phyloP scores from a whole-genome alignment of 2,113 vertebrate species.

The Clarias magur region DNA sequence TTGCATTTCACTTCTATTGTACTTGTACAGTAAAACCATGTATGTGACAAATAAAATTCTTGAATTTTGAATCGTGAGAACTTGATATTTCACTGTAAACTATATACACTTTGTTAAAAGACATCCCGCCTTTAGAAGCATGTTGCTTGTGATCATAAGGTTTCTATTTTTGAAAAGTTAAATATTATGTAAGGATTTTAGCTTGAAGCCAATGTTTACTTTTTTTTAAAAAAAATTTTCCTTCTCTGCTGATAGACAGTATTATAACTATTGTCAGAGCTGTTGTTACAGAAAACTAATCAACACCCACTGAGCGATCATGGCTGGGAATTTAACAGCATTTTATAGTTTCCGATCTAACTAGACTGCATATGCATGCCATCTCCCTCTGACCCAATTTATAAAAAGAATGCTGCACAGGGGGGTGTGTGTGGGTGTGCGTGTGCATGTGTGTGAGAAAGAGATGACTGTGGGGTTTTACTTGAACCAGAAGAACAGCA shows the following conservation, averaged over 20 bases:
- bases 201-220: background rate
- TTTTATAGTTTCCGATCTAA: background rate
- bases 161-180: background rate
- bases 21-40: too few species aligned
- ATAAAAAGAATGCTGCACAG: background rate
- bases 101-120: background rate
- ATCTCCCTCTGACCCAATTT: background rate
- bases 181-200: background rate
- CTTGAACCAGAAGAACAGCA: background rate
- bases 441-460: background rate
- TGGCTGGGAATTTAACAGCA: background rate
- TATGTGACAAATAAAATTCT: too few species aligned
- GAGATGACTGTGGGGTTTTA: background rate
- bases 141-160: background rate
- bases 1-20: too few species aligned
- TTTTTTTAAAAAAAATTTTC: background rate
- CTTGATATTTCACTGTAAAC: background rate
- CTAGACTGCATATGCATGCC: background rate
- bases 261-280: background rate
- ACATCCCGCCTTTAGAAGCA: background rate
- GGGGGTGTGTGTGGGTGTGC: background rate
- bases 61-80: too few species aligned
- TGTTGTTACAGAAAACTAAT: background rate
- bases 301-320: background rate
- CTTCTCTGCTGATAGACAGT: background rate